phyloP scores from a whole-genome alignment of 2,797 vertebrate species.

The Picus viridis region DNA sequence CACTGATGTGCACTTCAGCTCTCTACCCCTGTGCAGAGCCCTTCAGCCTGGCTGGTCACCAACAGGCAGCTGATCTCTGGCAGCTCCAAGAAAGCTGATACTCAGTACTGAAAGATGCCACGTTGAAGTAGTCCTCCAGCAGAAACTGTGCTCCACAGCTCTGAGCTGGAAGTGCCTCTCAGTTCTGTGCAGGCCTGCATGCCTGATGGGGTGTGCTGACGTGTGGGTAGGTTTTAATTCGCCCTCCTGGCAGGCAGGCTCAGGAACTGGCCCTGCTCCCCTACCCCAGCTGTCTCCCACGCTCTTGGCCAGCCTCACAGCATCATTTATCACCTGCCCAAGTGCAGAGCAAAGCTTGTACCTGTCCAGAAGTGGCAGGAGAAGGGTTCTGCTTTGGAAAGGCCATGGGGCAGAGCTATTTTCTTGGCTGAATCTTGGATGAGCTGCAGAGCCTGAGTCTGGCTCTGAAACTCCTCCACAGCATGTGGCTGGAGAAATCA shows the following conservation, averaged over 20 bases:
- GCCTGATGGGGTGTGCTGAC: background rate
- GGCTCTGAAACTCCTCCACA: background rate
- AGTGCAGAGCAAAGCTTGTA: background rate
- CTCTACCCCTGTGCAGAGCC: background rate
- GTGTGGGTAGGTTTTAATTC: background rate
- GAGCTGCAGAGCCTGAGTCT: background rate
- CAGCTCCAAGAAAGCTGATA: background rate
- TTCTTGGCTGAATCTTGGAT: background rate
- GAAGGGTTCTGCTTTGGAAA: background rate
- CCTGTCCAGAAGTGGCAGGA: background rate
- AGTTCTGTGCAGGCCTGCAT: background rate
- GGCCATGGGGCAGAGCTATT: background rate
- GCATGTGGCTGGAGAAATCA: background rate
- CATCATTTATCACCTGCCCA: background rate
- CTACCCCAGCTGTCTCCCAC: background rate
- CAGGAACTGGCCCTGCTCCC: background rate
- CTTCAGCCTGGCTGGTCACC: background rate
- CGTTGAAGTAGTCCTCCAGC: background rate
- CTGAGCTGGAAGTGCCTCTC: background rate
- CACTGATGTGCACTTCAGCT: background rate
- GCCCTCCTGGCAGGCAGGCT: background rate
- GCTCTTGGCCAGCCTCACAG: background rate
- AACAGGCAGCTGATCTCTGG: background rate
- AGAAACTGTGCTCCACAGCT: background rate
- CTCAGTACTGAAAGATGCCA: background rate